Conservation (phyloP, 2,888 invertebrate species). For the Xylota sylvarum region DNA sequence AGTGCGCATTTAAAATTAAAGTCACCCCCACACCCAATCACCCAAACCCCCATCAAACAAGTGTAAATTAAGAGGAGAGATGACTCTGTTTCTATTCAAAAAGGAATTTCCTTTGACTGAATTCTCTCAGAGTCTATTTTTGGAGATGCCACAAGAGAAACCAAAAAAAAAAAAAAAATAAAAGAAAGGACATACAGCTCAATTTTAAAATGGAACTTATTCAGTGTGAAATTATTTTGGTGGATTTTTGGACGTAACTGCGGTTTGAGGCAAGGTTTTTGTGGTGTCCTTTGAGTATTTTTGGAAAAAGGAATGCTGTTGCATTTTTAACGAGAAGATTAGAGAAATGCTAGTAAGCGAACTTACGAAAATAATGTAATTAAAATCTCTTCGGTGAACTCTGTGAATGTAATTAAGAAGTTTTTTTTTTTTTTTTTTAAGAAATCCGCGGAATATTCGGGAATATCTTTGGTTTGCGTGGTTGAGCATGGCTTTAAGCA, state of each 20-base stretch:
- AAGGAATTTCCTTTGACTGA: conserved; percentile 46
- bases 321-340: conserved; percentile 35
- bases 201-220: conserved; percentile 54
- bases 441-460: conserved; percentile 14
- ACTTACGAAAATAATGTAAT: conserved; percentile 63
- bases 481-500: conserved; percentile 8
- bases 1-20: conserved; percentile 24
- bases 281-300: conserved; percentile 64
- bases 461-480: conserved; percentile 5
- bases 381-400: conserved; percentile 49
- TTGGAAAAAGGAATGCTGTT: conserved; percentile 43
- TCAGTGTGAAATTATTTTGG: conserved; percentile 68
- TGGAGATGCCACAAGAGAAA: conserved; percentile 29
- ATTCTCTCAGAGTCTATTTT: conserved; percentile 12
- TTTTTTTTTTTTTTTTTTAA: no score
- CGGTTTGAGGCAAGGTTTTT: conserved; percentile 42
- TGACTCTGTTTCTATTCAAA: conserved; percentile 34
- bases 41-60: conserved; percentile 41
- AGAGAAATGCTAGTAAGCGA: conserved; percentile 30
- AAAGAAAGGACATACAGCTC: conserved; percentile 46
- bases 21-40: neutral
- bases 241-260: conserved; percentile 5
- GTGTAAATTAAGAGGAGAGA: conserved; percentile 65
- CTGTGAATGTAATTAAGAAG: conserved; percentile 52
- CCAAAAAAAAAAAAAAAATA: neutral